These are phyloP conservation scores for Protobothrops flavoviridis DNA, from an alignment of 2,113 vertebrate genomes.

Conservation along the genomic window DNA sequence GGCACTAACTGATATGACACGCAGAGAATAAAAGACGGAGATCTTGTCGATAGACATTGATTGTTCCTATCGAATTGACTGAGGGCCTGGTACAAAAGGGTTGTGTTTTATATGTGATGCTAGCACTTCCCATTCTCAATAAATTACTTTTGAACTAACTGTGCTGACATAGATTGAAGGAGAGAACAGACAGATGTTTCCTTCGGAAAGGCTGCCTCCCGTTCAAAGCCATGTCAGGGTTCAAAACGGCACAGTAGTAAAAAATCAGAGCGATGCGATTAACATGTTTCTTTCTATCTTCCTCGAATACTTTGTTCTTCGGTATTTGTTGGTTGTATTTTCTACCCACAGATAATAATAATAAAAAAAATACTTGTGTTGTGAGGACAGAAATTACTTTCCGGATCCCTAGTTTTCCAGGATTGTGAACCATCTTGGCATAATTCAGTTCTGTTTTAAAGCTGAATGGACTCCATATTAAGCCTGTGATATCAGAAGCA, in stretches of 20 bases:
- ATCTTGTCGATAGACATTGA: slow-evolving; percentile 20
- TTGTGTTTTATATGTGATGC: background rate
- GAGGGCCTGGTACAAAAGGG: background rate
- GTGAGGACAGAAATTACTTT: background rate
- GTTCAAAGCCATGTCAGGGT: background rate
- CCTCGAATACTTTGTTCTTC: background rate
- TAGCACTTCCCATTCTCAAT: background rate
- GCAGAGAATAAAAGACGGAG: slow-evolving; percentile 2
- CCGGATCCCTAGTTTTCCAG: background rate
- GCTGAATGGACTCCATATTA: background rate
- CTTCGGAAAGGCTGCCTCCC: background rate
- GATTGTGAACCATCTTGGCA: background rate
- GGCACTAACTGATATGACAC: slow-evolving; percentile 1
- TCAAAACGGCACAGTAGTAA: background rate
- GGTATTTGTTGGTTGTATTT: background rate
- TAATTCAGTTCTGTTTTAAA: background rate
- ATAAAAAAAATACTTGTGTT: too few species aligned
- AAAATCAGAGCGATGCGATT: background rate
- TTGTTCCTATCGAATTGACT: slow-evolving; percentile 12
- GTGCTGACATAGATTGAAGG: accelerated
- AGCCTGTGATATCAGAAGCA: background rate
- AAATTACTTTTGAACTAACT: slow-evolving; percentile 17
- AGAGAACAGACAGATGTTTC: too few species aligned
- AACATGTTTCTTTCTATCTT: background rate
- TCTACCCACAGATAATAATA: background rate